Conservation (phyloP, 1,140 invertebrate genomes). For the Diabrotica undecimpunctata region DNA sequence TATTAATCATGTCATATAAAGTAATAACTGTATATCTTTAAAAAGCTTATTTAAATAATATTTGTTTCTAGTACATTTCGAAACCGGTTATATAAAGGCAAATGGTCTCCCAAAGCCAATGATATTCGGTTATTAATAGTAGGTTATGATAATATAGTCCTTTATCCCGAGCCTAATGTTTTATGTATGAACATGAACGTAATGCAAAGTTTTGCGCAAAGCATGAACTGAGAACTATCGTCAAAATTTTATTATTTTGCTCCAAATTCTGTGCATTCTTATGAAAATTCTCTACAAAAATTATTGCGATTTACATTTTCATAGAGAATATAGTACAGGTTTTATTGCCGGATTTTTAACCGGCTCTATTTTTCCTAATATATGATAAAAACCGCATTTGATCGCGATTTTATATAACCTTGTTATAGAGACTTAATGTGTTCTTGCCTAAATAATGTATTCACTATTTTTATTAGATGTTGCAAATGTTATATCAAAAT, state of each 20-base stretch:
- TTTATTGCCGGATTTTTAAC: background rate
- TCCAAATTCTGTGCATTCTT: background rate
- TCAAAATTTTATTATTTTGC: constrained; percentile 1
- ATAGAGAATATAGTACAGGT: background rate
- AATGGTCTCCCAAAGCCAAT: no score
- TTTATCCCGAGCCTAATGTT: background rate
- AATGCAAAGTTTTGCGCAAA: background rate
- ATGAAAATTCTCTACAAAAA: background rate
- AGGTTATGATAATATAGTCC: background rate
- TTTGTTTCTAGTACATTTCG: no score
- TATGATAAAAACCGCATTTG: background rate
- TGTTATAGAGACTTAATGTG: no score
- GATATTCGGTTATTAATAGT: background rate
- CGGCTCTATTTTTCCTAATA: background rate
- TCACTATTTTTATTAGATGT: no score
- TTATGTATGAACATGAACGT: constrained; percentile 2
- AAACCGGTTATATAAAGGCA: no score
- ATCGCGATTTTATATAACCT: no score
- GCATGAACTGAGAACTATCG: background rate
- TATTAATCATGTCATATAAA: no score
- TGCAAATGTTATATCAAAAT: no score
- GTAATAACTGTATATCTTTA: no score
- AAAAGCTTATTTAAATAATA: no score
- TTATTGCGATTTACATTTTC: constrained; percentile 1
- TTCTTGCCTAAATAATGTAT: no score